Evolutionary conservation across 1,140 invertebrate species (phyloP), one percentile per base, ranked within the genome.

Genomic region (Anastatus disparis): DNA sequence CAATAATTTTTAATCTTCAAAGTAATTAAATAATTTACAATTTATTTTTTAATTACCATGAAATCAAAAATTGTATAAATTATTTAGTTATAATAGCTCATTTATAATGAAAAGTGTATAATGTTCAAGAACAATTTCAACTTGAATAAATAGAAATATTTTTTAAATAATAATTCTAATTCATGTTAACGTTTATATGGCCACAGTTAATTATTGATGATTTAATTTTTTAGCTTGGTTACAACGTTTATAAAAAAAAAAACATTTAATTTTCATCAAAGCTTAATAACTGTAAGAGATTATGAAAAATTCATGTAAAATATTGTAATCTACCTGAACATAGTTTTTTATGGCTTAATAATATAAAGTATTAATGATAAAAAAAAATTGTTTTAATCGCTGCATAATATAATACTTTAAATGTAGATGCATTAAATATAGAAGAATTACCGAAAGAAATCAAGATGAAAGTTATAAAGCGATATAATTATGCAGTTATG

Each of bases 311-410:
- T 56, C 38, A 6, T 38, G 10, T 12, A 38, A 56, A 72, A 66
- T 73, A 73, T 44, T 73, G 58, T 55, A 65, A 69, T 38, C 64
- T 12, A 50, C 26, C 55, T 73, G 64, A 40, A 66, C n/a, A 61
- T 71, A 59, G 15, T 62, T 44, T 66, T 71, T 66, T 75, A 27
- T 2, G 27, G 12, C 48, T n/a, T n/a, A 48, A 7, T 63, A 73
- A 70, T 55, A 73, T 61, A 62, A n/a, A n/a, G n/a, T 62, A 24
- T 63, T 38, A 20, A 70, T 76, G 38, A 17, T 56, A n/a, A n/a
- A 81, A 77, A 82, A 84, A 82, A 81, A 82, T 83, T 31, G 72
- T 76, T 61, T 27, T 53, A 65, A 65, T 42, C 27, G 22, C 40
- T 31, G 52, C 40, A 65, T 53, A 53, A 31, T n/a, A 53, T n/a